Evolutionary conservation across 1,140 invertebrate species (phyloP), one percentile per base, ranked within the genome.

Genomic region (Oscheius sp.): DNA sequence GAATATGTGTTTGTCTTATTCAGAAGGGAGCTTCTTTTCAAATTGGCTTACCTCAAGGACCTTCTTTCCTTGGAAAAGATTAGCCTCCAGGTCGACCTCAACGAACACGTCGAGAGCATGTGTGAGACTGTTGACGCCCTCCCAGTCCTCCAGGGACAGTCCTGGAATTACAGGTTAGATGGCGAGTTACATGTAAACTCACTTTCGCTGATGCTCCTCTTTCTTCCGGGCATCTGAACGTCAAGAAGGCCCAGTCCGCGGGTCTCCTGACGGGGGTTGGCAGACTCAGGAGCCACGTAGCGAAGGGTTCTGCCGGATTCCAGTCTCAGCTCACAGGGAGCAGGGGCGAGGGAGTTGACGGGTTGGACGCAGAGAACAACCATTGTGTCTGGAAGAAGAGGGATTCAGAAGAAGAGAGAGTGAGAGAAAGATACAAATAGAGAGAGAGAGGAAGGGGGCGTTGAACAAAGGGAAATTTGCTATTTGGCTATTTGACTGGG

Each of bases 71-170:
- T 74, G 71, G 61, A 82, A 79, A 34, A 82, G 58, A 28, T 84
- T 72, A 26, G 72, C 80, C 28, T 81, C 77, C 66, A 82, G 73
- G 20, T 82, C 80, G 45, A 81, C 77, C 38, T 80, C 78, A 15
- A 82, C 70, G 20, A 74, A 66, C 38, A 76, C 52, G 66, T 82
- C 80, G 29, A 82, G 35, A n/a, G 72, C 74, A 36, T 82, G 76
- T 59, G 82, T 84, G 31, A 82, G 64, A 3, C 78, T 80, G 45
- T 70, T 66, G 36, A 84, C 80, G 26, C 80, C 80, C 26, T 83
- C 77, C 80, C 82, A 82, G 20, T 73, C 65, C 29, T 80, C 80
- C 46, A 36, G 36, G 34, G 23, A 36, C 52, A 65, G n/a, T 61
- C 63, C n/a, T n/a, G n/a, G n/a, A n/a, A n/a, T 36, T 45, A 31